Percentiles rank a stretch among this genome's conserved stretches.
Conservation (phyloP, 2,113 vertebrate genomes). For the Gallinago jamesoni region DNA sequence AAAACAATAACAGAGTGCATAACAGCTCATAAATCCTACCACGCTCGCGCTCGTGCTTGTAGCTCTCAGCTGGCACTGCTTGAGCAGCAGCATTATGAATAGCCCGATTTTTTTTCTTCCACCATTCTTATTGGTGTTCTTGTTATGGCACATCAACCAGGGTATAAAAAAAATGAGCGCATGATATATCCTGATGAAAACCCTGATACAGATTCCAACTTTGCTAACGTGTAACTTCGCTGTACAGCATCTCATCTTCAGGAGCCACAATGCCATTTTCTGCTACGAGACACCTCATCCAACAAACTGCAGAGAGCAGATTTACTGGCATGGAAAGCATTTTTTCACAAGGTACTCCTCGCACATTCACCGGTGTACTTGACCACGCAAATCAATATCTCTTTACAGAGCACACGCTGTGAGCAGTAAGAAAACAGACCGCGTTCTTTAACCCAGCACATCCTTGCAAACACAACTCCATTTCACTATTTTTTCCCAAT, state of each 20-base stretch:
- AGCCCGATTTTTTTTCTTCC: background rate
- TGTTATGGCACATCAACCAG: background rate
- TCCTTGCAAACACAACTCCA: background rate
- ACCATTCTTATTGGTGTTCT: background rate
- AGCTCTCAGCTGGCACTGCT: background rate
- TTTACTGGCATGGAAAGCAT: background rate
- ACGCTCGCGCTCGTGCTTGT: fast-evolving
- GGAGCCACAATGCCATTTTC: background rate
- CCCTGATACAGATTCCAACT: background rate
- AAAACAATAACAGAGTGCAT: background rate
- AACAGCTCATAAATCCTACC: background rate
- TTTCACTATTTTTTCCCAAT: background rate
- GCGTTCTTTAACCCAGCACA: background rate
- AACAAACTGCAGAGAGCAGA: background rate
- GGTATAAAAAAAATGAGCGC: background rate
- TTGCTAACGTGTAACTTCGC: fast-evolving
- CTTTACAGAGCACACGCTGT: background rate
- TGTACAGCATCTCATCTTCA: background rate
- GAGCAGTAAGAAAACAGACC: background rate
- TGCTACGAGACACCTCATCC: background rate
- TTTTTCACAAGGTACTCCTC: background rate
- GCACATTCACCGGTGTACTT: background rate
- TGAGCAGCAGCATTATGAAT: background rate
- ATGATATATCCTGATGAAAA: background rate
- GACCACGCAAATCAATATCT: background rate